Percentiles rank a stretch among this genome's conserved stretches.
phyloP scores from a whole-genome alignment of 2,888 invertebrate genomes.

The Hirtodrosophila duncani region DNA sequence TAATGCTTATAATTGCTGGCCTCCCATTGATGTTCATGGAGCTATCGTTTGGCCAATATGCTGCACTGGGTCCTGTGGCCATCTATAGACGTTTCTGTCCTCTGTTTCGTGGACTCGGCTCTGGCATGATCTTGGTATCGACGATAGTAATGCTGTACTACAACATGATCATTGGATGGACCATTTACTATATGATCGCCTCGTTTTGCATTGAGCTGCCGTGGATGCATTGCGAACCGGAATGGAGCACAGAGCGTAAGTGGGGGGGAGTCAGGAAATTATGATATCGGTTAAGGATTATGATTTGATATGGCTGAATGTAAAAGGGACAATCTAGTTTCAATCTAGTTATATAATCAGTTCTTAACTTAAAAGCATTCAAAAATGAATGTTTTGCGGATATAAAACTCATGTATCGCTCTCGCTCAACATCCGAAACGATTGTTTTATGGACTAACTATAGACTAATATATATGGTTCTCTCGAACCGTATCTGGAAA shows the following conservation, averaged over 20 bases:
- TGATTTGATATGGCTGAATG: neutral
- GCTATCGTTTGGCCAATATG: slow-evolving; percentile 90
- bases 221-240: slow-evolving; percentile 85
- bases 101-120: slow-evolving; percentile 86
- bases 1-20: slow-evolving; percentile 89
- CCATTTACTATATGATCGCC: slow-evolving; percentile 86
- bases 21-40: slow-evolving; percentile 91
- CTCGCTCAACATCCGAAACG: too few species aligned
- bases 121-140: slow-evolving; percentile 88
- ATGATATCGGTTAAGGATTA: neutral
- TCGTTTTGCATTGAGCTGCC: slow-evolving; percentile 84
- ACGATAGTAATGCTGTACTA: slow-evolving; percentile 87
- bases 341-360: slow-evolving; percentile 1
- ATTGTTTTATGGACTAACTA: too few species aligned
- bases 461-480: too few species aligned
- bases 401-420: neutral
- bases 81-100: slow-evolving; percentile 87
- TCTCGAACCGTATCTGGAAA: too few species aligned
- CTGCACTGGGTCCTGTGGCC: slow-evolving; percentile 87
- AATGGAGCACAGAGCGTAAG: slow-evolving; percentile 85
- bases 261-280: slow-evolving; percentile 37
- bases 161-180: slow-evolving; percentile 88
- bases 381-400: neutral
- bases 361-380: slow-evolving; percentile 1
- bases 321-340: neutral